Evolutionary conservation across 2,797 vertebrate species (phyloP), one percentile per base, ranked within the genome.

Genomic region (Hybognathus amarus): DNA sequence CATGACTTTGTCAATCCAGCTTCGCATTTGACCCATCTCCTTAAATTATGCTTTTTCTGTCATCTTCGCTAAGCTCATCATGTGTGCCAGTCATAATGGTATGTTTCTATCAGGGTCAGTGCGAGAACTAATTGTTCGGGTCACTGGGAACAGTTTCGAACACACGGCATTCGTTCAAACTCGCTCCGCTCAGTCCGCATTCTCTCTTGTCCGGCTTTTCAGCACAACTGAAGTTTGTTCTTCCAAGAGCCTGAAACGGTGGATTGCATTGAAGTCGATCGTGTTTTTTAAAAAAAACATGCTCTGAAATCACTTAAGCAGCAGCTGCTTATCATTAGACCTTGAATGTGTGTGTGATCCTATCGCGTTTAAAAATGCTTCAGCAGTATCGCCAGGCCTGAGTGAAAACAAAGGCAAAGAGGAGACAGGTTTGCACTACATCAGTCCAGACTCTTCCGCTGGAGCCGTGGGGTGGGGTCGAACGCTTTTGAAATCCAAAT

Each of bases 281-380:
- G 79, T 87, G 90, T 90, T 94, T 92, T 67, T 12, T n/a, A n/a
- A n/a, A 82, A 85, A 91, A 93, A 93, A 87, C 85, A 69, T 79
- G 67, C 88, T 92, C 91, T 92, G 91, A 93, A 93, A 91, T 92
- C 90, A 92, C 90, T 94, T 90, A 89, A 87, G 74, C 85, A 92
- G 84, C 94, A 94, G 93, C 93, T 94, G 93, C 89, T 92, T 94
- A 90, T 93, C 94, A 93, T 94, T 95, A 94, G 84, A 83, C 85
- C 82, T 86, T 89, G 89, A 92, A 91, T 91, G 91, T 91, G 90
- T 91, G 89, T 88, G 90, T 89, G 93, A 94, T 93, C 89, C 93
- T 95, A 94, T 94, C 93, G 92, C 84, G 88, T 92, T 93, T 82
- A 86, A 91, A 89, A 92, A 85, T 90, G 87, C 90, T 89, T 90